These are phyloP conservation scores for Plebejus melissa DNA, from an alignment of 2,888 invertebrate genomes.

Conservation along the genomic window DNA sequence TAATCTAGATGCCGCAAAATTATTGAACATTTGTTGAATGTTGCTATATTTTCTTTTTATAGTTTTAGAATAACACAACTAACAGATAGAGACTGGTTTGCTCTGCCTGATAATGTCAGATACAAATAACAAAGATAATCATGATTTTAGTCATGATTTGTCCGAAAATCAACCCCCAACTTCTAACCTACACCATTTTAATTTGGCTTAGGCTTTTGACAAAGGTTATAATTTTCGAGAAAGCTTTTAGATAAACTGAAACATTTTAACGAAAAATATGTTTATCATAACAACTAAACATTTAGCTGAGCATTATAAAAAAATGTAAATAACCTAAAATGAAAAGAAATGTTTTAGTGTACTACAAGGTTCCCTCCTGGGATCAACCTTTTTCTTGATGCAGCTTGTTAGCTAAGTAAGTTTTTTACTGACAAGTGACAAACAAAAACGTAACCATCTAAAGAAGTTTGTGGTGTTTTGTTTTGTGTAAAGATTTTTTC, in stretches of 20 bases:
- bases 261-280: neutral
- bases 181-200: neutral
- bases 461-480: neutral
- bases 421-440: too few species aligned
- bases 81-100: neutral
- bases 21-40: neutral
- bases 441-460: neutral
- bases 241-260: neutral
- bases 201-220: neutral
- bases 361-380: neutral
- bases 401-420: neutral
- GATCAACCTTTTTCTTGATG: neutral
- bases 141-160: too few species aligned
- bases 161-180: neutral
- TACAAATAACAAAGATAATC: neutral
- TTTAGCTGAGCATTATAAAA: neutral
- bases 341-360: neutral
- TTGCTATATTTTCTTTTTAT: neutral
- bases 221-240: neutral
- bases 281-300: neutral
- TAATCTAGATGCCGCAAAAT: constrained; percentile 12
- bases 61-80: neutral
- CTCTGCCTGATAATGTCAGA: neutral
- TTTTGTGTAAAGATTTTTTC: neutral
- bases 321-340: neutral